A percentile compares a stretch with the other conserved stretches of the same genome.
These are phyloP conservation scores for Avahi laniger DNA, from an alignment of 2,797 vertebrate genomes.

Conservation along the genomic window DNA sequence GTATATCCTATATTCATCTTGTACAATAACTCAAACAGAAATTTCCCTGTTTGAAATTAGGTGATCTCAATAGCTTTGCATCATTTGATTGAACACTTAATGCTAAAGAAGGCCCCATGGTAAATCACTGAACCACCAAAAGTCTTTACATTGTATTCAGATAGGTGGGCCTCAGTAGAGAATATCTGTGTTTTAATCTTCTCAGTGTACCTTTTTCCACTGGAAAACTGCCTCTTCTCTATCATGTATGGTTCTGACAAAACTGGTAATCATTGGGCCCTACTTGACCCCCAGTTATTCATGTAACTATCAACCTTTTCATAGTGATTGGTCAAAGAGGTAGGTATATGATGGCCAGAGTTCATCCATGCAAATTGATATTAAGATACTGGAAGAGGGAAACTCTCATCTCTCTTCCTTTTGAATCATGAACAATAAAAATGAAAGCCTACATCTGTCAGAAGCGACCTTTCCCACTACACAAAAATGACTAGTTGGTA, in stretches of 20 bases:
- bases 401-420: not conserved
- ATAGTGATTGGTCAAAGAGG: not conserved
- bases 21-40: not conserved
- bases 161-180: not conserved
- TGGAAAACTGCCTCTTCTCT: not conserved
- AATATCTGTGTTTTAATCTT: not conserved
- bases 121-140: not conserved
- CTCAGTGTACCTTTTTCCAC: not conserved
- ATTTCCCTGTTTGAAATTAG: not conserved
- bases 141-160: not conserved
- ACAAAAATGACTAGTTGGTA: not conserved
- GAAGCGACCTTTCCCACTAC: not conserved
- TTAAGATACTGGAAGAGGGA: not conserved
- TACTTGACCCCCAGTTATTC: not conserved
- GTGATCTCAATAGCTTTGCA: not conserved
- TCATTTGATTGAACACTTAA: not conserved
- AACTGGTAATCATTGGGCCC: not conserved
- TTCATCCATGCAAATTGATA: not conserved
- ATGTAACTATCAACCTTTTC: not conserved
- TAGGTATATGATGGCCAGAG: not conserved
- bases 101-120: not conserved
- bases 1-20: not conserved
- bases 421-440: slow-evolving; percentile 50
- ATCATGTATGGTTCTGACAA: not conserved
- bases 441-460: not conserved